A percentile compares a stretch with the other conserved stretches of the same genome.
These are phyloP conservation scores for Nasonia giraulti DNA, from an alignment of 1,140 invertebrate genomes.

Conservation along the genomic window DNA sequence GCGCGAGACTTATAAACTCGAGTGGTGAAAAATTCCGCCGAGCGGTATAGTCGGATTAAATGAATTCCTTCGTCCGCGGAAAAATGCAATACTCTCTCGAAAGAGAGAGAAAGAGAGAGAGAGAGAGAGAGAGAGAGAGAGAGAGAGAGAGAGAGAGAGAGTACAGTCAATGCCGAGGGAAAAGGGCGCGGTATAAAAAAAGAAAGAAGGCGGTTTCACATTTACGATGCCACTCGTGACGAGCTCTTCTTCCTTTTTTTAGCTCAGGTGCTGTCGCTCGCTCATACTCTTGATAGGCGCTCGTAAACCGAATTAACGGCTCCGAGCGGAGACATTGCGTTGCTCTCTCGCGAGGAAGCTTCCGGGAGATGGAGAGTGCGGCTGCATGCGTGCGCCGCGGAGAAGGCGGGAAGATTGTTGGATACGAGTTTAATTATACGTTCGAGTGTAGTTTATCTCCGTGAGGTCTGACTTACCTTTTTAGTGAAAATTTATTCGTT, in stretches of 20 bases:
- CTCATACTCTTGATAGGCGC: slow-evolving; percentile 63
- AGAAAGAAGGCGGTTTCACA: slow-evolving; percentile 13
- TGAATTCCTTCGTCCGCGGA: slow-evolving; percentile 38
- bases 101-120: too few relatives aligned
- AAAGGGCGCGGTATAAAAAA: neutral
- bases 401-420: neutral
- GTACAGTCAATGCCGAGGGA: neutral
- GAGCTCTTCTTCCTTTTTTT: neutral
- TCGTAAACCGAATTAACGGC: slow-evolving; percentile 69
- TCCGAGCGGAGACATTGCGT: slow-evolving; percentile 29
- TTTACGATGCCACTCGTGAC: neutral
- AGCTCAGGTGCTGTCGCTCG: slow-evolving; percentile 7
- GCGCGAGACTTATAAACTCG: neutral
- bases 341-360: neutral
- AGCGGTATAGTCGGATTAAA: slow-evolving; percentile 28
- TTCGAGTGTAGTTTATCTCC: neutral
- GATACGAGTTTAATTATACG: neutral
- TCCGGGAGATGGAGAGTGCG: neutral
- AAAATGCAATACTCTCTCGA: slow-evolving; percentile 19
- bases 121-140: too few relatives aligned
- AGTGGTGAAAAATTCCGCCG: neutral
- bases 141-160: neutral
- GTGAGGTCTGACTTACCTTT: too few relatives aligned
- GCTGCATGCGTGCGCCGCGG: neutral
- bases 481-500: too few relatives aligned